Percentiles rank a stretch among this genome's conserved stretches.
These are phyloP conservation scores for Mimachlamys varia DNA, from an alignment of 2,888 invertebrate species.

Conservation along the genomic window DNA sequence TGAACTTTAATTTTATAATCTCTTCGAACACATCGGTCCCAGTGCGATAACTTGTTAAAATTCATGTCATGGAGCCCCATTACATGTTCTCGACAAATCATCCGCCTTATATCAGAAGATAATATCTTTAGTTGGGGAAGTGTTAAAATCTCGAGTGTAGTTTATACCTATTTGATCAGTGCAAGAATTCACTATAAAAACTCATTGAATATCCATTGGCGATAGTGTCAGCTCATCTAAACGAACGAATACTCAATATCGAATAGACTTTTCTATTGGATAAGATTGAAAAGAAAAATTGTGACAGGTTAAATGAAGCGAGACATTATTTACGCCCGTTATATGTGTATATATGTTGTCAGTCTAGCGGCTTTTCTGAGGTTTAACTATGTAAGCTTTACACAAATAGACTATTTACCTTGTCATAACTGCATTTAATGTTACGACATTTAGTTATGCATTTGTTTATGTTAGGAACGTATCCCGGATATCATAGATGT, in stretches of 20 bases:
- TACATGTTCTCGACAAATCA: neutral
- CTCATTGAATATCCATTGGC: neutral
- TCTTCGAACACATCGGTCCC: neutral
- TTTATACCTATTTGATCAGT: neutral
- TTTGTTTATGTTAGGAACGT: neutral
- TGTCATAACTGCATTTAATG: neutral
- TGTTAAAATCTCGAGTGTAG: neutral
- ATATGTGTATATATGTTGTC: neutral
- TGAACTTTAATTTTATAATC: too few relatives aligned
- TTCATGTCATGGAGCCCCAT: neutral
- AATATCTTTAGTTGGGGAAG: neutral
- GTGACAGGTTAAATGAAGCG: neutral
- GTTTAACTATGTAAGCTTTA: neutral
- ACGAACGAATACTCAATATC: neutral
- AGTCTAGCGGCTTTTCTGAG: neutral
- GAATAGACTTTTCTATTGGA: slow-evolving; percentile 5
- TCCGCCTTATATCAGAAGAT: neutral
- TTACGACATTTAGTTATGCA: neutral
- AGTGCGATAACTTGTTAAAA: neutral
- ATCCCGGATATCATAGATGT: neutral
- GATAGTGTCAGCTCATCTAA: neutral
- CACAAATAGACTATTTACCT: neutral
- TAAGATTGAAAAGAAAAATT: neutral
- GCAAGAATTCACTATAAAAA: neutral
- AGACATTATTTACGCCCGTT: neutral